Percentiles rank a stretch among this genome's conserved stretches.
These are phyloP conservation scores for Bubo scandiacus DNA, from an alignment of 2,113 vertebrate genomes.

Conservation along the genomic window DNA sequence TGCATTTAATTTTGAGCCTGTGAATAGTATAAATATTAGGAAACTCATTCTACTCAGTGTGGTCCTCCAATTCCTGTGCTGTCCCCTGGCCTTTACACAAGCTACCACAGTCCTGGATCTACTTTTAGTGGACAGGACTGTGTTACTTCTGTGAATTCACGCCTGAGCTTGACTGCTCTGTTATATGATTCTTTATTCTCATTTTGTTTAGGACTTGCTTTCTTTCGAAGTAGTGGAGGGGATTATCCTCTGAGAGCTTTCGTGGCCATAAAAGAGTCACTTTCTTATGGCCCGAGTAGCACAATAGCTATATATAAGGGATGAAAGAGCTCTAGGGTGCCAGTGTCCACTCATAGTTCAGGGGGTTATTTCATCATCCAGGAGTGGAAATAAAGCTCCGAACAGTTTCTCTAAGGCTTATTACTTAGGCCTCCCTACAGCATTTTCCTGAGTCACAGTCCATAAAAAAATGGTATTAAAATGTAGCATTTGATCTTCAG, in stretches of 20 bases:
- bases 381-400: neutral
- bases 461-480: neutral
- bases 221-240: neutral
- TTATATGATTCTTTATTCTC: neutral
- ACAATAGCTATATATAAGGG: neutral
- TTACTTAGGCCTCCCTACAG: neutral
- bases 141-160: neutral
- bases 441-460: neutral
- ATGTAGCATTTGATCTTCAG: conserved; percentile 64
- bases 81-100: neutral
- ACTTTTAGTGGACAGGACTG: neutral
- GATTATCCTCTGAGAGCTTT: neutral
- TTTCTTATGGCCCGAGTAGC: neutral
- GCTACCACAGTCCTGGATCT: neutral
- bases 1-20: neutral
- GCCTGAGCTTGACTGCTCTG: neutral
- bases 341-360: neutral
- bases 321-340: neutral
- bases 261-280: neutral
- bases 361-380: neutral
- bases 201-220: neutral
- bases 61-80: neutral
- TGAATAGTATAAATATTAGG: neutral
- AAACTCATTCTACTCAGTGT: neutral
- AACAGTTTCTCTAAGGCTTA: neutral